Conservation (phyloP, 2,797 vertebrate species). For the Epinephelus malabaricus region DNA sequence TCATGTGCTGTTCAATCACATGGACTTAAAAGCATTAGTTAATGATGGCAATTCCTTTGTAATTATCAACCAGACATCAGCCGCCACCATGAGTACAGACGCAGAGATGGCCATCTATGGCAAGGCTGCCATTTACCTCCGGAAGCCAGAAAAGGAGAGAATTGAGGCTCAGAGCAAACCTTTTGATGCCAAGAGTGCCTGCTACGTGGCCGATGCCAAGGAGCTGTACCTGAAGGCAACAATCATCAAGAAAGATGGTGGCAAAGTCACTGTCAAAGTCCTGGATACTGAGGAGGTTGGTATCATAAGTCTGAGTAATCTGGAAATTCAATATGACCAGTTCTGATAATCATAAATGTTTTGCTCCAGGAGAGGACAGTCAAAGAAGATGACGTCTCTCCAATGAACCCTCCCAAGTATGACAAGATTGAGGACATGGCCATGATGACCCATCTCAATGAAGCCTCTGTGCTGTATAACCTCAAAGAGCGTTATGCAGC, state of each 20-base stretch:
- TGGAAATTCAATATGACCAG: background rate
- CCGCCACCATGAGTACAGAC: slow-evolving; percentile 86
- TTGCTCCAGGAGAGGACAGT: slow-evolving; percentile 83
- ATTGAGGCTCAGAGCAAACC: slow-evolving; percentile 89
- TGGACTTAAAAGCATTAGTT: no score
- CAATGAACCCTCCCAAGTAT: slow-evolving; percentile 84
- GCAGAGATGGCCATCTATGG: slow-evolving; percentile 88
- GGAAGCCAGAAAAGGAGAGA: slow-evolving; percentile 90
- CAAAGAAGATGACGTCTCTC: slow-evolving; percentile 86
- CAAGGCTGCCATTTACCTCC: slow-evolving; percentile 86
- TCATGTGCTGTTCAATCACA: no score
- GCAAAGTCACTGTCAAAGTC: slow-evolving; percentile 87
- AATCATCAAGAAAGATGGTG: slow-evolving; percentile 85
- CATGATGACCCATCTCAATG: no score
- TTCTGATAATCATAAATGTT: slow-evolving; percentile 18
- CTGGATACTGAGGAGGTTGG: slow-evolving; percentile 70
- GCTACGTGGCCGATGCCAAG: slow-evolving; percentile 87
- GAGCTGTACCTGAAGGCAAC: slow-evolving; percentile 88
- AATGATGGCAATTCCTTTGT: no score
- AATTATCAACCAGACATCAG: slow-evolving; percentile 44
- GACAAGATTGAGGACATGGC: slow-evolving; percentile 82
- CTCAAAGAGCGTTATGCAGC: no score
- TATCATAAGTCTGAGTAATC: slow-evolving; percentile 9
- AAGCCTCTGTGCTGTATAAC: no score
- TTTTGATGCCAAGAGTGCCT: slow-evolving; percentile 89